These are phyloP conservation scores for Parambassis ranga DNA, from an alignment of 2,797 vertebrate genomes.

Conservation along the genomic window DNA sequence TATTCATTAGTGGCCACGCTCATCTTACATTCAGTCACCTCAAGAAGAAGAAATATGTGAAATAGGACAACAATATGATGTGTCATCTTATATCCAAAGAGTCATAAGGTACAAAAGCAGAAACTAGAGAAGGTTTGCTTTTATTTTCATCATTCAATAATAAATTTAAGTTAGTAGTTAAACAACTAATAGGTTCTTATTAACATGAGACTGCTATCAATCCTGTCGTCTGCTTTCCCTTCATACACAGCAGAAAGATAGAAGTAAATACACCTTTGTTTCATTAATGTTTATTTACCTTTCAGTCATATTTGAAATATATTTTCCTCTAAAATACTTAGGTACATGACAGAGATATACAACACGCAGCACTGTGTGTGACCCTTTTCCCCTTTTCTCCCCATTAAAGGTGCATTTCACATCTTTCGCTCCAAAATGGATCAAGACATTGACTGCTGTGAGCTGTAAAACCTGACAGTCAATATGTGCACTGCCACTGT, in stretches of 20 bases:
- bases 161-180: too few relatives aligned
- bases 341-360: slow-evolving; percentile 80
- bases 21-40: too few relatives aligned
- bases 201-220: too few relatives aligned
- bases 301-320: slow-evolving; percentile 82
- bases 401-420: slow-evolving; percentile 49
- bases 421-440: slow-evolving; percentile 23
- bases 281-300: slow-evolving; percentile 79
- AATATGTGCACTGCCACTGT: slow-evolving; percentile 7
- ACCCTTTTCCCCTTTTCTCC: slow-evolving; percentile 33
- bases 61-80: too few relatives aligned
- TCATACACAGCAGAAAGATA: slow-evolving; percentile 5
- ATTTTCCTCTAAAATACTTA: slow-evolving; percentile 80
- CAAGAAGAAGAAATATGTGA: too few relatives aligned
- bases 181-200: too few relatives aligned
- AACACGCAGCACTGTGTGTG: slow-evolving; percentile 70
- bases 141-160: too few relatives aligned
- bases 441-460: slow-evolving; percentile 13
- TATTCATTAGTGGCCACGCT: too few relatives aligned
- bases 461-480: slow-evolving; percentile 26
- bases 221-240: too few relatives aligned
- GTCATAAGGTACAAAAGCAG: too few relatives aligned
- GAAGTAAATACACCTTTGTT: slow-evolving; percentile 29
- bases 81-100: too few relatives aligned
- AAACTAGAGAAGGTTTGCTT: too few relatives aligned